Conservation (phyloP, 2,797 vertebrate genomes). For the Gastrophryne carolinensis region DNA sequence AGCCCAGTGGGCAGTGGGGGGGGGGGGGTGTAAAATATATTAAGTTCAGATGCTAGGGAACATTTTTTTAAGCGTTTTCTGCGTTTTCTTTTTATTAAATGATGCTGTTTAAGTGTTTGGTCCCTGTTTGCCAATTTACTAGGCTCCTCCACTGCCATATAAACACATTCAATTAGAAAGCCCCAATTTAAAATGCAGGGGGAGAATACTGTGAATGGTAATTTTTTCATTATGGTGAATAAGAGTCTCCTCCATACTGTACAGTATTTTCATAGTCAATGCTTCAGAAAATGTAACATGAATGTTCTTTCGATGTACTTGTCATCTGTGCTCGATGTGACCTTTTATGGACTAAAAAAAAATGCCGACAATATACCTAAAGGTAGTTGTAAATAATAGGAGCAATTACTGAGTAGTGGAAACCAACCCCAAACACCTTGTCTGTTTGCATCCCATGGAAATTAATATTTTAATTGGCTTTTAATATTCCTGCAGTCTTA, state of each 20-base stretch:
- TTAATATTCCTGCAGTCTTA: neutral
- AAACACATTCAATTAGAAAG: neutral
- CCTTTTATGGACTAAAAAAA: constrained; percentile 46
- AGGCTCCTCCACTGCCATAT: too few relatives aligned
- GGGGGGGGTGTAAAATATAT: too few relatives aligned
- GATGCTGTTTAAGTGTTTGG: too few relatives aligned
- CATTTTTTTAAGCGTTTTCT: too few relatives aligned
- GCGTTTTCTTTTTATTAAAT: too few relatives aligned
- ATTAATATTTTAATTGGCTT: constrained; percentile 10
- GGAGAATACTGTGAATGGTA: neutral
- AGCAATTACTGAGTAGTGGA: constrained; percentile 27
- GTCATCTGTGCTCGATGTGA: constrained; percentile 42
- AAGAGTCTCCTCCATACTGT: constrained; percentile 3
- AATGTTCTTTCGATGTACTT: constrained; percentile 38
- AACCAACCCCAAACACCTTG: constrained; percentile 22
- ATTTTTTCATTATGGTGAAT: constrained; percentile 27
- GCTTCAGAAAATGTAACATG: constrained; percentile 44
- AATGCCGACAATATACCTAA: constrained; percentile 31
- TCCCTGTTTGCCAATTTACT: too few relatives aligned
- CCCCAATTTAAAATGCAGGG: neutral
- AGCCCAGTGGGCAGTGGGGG: too few relatives aligned
- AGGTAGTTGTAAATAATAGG: constrained; percentile 41
- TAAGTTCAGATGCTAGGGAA: too few relatives aligned
- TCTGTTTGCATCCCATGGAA: constrained; percentile 3
- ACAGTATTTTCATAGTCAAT: constrained; percentile 46